Evolutionary conservation across 2,888 invertebrate species (phyloP), one percentile per base, ranked within the genome.

Genomic region (Ethmia dodecea): DNA sequence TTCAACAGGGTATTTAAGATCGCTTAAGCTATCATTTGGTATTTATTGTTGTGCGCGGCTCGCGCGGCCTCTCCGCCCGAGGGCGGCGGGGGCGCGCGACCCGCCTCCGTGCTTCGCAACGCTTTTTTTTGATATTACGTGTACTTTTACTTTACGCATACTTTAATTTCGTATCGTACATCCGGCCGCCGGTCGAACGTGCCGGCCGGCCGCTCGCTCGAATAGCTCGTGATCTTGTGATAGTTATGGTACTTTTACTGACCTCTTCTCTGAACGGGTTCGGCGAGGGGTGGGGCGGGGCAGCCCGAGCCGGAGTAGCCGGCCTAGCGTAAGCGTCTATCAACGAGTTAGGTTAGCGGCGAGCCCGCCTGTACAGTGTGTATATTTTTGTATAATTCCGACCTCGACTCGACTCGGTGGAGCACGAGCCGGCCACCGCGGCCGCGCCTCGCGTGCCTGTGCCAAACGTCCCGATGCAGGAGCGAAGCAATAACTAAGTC

Each of bases 1-100:
- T 83, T 80, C 80, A 83, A 86, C 84, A 86, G 86, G 84, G 84
- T 86, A 86, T 86, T 81, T 81, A 84, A 81, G 78, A 81, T 83
- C 75, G 79, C 80, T 79, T 84, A 79, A 80, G 83, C 71, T 76
- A 70, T 80, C 70, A 76, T 80, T 80, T 81, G 76, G 71, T 84
- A 80, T 81, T 81, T 83, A 79, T 80, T 64, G 53, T 60, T 54
- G 55, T 49, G 59, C 51, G 66, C 68, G 61, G 55, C 57, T 59
- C 52, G 47, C 58, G 43, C 46, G 9, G 34, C 22, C 8, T 8
- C 22, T 22, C 22, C 22, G 22, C 22, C 22, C 9, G 9, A 33
- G 31, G 35, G 36, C 38, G 40, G 38, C 38, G 40, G 29, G 35
- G 31, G 41, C 37, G 35, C 32, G 2, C 45, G 27, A 33, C 46